Conservation (phyloP, 2,113 vertebrate species). For the Mohoua ochrocephala region DNA sequence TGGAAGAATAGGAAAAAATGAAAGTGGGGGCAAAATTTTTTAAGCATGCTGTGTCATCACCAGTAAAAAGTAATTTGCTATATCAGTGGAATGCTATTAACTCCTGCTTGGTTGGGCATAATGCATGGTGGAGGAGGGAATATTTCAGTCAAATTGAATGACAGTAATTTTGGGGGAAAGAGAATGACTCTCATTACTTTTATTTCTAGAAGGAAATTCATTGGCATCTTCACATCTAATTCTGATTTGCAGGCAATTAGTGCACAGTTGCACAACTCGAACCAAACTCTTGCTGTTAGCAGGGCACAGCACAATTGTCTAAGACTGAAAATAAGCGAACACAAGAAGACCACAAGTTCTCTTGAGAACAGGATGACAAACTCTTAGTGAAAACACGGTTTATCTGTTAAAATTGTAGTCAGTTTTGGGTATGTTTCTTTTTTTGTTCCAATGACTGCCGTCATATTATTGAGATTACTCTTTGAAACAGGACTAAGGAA, state of each 20-base stretch:
- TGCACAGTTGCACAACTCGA: not conserved
- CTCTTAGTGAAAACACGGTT: not conserved
- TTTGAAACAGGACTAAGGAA: not conserved
- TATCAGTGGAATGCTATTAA: constrained; percentile 17
- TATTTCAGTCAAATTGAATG: not conserved
- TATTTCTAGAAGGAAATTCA: not conserved
- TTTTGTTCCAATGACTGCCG: fast-evolving
- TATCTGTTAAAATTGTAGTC: not conserved
- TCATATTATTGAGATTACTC: not conserved
- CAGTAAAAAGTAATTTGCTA: not conserved
- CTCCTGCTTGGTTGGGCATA: not conserved
- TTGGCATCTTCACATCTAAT: not conserved
- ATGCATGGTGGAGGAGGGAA: not conserved
- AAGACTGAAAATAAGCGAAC: not conserved
- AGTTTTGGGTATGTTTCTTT: not conserved
- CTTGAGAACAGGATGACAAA: not conserved
- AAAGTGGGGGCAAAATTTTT: constrained; percentile 7
- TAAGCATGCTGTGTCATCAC: constrained; percentile 29
- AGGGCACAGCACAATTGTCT: not conserved
- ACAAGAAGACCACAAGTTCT: not conserved
- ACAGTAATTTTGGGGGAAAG: not conserved
- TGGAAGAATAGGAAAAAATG: constrained; percentile 34
- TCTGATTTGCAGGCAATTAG: not conserved
- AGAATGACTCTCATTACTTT: not conserved
- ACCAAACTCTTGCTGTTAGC: not conserved